Evolutionary conservation across 2,113 vertebrate genomes (phyloP).

Genomic region (Sylvilagus bachmani): DNA sequence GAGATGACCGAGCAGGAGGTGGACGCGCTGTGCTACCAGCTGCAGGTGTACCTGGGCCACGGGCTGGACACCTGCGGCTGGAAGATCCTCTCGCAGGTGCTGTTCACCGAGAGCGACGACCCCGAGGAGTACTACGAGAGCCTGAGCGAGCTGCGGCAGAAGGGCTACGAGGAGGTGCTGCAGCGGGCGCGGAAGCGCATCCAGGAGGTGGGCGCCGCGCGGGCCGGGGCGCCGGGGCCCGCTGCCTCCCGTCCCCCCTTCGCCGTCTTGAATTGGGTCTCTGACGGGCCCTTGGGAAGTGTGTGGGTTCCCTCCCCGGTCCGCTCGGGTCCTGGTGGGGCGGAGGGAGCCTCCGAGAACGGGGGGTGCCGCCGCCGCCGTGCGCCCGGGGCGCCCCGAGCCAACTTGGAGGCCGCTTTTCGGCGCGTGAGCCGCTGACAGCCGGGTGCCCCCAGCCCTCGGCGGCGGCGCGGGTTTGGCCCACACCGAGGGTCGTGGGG

Average conservation of each 20-base stretch:
- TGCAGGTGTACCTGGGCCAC: constrained; percentile 97
- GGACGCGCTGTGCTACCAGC: constrained; percentile 93
- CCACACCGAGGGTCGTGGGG: too few relatives aligned
- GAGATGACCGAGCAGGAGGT: constrained; percentile 90
- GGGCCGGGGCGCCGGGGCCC: too few relatives aligned
- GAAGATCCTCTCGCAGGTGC: constrained; percentile 97
- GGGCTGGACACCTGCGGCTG: constrained; percentile 98
- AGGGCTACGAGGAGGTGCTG: constrained; percentile 97
- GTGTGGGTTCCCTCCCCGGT: not conserved
- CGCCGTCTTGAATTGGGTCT: not conserved
- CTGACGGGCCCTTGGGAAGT: not conserved
- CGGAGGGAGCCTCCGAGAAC: too few relatives aligned
- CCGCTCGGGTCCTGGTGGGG: too few relatives aligned
- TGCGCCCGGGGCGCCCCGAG: too few relatives aligned
- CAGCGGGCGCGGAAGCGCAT: constrained; percentile 93
- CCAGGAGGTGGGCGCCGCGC: constrained; percentile 91
- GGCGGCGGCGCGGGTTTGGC: too few relatives aligned
- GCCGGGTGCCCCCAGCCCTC: too few relatives aligned
- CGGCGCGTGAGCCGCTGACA: too few relatives aligned
- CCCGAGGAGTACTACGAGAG: constrained; percentile 98
- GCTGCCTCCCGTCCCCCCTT: too few relatives aligned
- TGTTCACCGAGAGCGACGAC: constrained; percentile 96
- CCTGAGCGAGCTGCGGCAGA: constrained; percentile 95
- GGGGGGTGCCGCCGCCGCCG: too few relatives aligned
- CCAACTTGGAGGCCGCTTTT: too few relatives aligned